Base-by-base conservation (phyloP, 2,888 invertebrate species). In the Epinotia brunnichana region DNA sequence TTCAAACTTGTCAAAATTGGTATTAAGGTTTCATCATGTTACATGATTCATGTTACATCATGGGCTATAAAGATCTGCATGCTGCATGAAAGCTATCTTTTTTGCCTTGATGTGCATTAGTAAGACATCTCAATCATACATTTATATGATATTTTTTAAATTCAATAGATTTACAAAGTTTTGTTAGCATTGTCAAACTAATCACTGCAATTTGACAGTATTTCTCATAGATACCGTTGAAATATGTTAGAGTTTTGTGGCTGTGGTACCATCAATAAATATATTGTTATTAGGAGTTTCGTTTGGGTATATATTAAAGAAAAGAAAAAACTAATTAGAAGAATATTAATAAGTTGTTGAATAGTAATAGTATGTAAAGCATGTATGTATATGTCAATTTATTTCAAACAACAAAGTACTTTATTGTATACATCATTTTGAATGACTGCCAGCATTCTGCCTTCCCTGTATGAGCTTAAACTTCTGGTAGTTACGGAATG, bases 401-500 rank as follows among this genome's bases (percentile, higher is more conserved):
- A n/a, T 41, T 24, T 54, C n/a, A 53, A 54, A 21, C 13, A 24
- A 29, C 19, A 24, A 24, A 56, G 29, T 17, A 19, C 21, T 53
- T 54, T 56, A 56, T 56, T 19, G 15, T 24, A 41, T 41, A 62
- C n/a, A 54, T 54, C 15, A 19, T 60, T 60, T 39, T 62, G 35
- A 67, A 51, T 61, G 72, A 19, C 56, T 67, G 56, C 61, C 61
- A 51, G 24, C 59, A 51, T 61, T 56, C 60, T 56, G 61, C 41
- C 69, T 69, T 41, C 62, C 69, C 29, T 70, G 56, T 62, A 56
- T 57, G 62, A 68, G 72, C 72, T 72, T 72, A 51, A 57, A 51
- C 44, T 62, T 56, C 67, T 68, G 72, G 67, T 72, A 72, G 72
- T 70, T 56, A 59, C 56, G 73, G 72, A 68, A 69, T 74, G 70